Evolutionary conservation across 2,113 vertebrate species (phyloP).

Genomic region (Taurulus bubalis): DNA sequence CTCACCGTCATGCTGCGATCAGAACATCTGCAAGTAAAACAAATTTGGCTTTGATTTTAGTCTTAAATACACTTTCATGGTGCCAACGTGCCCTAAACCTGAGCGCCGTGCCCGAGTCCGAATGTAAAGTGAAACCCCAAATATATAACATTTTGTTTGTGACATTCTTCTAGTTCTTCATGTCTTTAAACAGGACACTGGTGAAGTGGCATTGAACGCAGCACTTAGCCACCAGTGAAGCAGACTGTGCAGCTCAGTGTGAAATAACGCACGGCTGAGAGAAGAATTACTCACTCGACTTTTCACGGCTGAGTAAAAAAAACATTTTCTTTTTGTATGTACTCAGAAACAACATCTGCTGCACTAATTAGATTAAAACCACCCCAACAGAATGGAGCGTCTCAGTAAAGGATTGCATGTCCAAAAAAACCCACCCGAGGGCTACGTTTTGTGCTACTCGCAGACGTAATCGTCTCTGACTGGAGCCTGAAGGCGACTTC

Average conservation of each 20-base stretch:
- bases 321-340: constrained; percentile 39
- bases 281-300: constrained; percentile 25
- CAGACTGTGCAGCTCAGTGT: constrained; percentile 47
- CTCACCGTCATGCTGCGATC: constrained; percentile 58
- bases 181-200: constrained; percentile 17
- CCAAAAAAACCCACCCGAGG: constrained; percentile 22
- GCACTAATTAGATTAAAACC: constrained; percentile 69
- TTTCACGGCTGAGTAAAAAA: constrained; percentile 41
- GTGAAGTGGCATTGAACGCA: not conserved
- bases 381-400: constrained; percentile 29
- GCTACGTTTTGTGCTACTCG: constrained; percentile 47
- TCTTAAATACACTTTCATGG: too few species aligned
- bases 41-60: constrained; percentile 71
- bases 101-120: constrained; percentile 26
- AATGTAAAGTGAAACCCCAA: constrained; percentile 38
- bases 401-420: constrained; percentile 34
- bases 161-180: constrained; percentile 47
- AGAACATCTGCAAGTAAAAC: constrained; percentile 64
- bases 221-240: constrained; percentile 24
- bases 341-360: constrained; percentile 66
- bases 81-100: constrained; percentile 44
- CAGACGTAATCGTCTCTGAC: constrained; percentile 66
- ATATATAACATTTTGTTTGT: constrained; percentile 36
- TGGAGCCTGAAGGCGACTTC: constrained; percentile 53
- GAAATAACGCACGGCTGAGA: constrained; percentile 39